A percentile compares a stretch with the other conserved stretches of the same genome.
These are phyloP conservation scores for Drosophila mettleri DNA, from an alignment of 2,888 invertebrate genomes.

Conservation along the genomic window DNA sequence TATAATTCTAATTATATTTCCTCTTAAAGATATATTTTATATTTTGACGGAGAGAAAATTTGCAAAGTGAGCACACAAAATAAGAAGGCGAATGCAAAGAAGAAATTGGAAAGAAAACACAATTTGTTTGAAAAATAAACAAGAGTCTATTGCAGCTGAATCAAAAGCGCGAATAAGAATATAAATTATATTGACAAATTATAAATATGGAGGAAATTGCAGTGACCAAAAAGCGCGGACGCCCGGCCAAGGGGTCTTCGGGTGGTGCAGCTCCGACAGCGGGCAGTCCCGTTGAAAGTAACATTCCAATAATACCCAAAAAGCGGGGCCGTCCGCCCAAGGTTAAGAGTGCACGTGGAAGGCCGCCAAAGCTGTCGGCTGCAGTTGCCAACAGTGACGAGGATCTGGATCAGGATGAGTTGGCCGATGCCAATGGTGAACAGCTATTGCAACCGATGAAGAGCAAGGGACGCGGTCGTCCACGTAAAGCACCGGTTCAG, in stretches of 20 bases:
- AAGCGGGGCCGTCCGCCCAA: constrained; percentile 78
- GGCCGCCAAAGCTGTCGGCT: constrained; percentile 49
- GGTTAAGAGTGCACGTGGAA: constrained; percentile 60
- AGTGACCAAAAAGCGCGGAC: constrained; percentile 59
- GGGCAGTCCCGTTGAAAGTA: constrained; percentile 31
- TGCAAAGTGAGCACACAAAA: constrained; percentile 16
- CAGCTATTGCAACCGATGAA: not conserved
- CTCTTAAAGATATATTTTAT: constrained; percentile 6
- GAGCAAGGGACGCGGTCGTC: constrained; percentile 75
- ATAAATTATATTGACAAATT: not conserved
- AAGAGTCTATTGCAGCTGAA: not conserved
- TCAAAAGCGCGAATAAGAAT: constrained; percentile 1
- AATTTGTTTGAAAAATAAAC: constrained; percentile 7
- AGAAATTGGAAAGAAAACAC: not conserved
- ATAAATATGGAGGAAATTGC: constrained; percentile 55
- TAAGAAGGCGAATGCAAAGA: constrained; percentile 28
- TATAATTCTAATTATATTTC: not conserved
- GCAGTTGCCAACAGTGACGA: constrained; percentile 24
- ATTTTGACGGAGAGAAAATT: constrained; percentile 19
- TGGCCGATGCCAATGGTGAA: constrained; percentile 34
- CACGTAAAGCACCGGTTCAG: constrained; percentile 47
- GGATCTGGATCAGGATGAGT: constrained; percentile 51
- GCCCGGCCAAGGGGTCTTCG: constrained; percentile 48
- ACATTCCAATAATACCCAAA: constrained; percentile 59
- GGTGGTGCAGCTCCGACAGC: constrained; percentile 11